phyloP scores from a whole-genome alignment of 1,140 invertebrate genomes.

The Lordiphosa collinella region DNA sequence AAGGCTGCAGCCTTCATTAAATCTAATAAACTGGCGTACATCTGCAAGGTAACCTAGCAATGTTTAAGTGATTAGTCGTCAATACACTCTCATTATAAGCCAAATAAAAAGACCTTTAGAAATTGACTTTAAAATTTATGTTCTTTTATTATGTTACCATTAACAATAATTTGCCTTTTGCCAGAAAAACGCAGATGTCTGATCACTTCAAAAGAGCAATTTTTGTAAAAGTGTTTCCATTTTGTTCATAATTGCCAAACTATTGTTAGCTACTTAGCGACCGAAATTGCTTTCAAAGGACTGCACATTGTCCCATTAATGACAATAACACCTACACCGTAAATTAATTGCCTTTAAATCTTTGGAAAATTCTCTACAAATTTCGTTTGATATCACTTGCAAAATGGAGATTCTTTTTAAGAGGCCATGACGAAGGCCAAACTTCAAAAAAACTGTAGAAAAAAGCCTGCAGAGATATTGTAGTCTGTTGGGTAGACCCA shows the following conservation, averaged over 20 bases:
- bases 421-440: slow-evolving; percentile 29
- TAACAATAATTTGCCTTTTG: slow-evolving; percentile 46
- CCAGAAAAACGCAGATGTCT: slow-evolving; percentile 22
- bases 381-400: slow-evolving; percentile 13
- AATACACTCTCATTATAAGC: background rate
- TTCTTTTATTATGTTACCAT: slow-evolving; percentile 32
- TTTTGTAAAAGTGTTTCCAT: slow-evolving; percentile 19
- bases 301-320: slow-evolving; percentile 29
- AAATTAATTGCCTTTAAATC: slow-evolving; percentile 33
- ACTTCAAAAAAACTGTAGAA: slow-evolving; percentile 8
- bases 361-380: slow-evolving; percentile 8
- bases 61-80: too few species aligned
- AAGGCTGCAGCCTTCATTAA: too few species aligned
- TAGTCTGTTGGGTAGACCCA: slow-evolving; percentile 26
- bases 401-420: slow-evolving; percentile 36
- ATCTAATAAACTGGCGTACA: too few species aligned
- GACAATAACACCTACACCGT: slow-evolving; percentile 25
- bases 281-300: slow-evolving; percentile 48
- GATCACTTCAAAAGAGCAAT: slow-evolving; percentile 15
- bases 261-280: slow-evolving; percentile 52
- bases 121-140: slow-evolving; percentile 45
- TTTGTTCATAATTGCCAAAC: slow-evolving; percentile 41
- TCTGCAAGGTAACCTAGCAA: too few species aligned
- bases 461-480: slow-evolving; percentile 34
- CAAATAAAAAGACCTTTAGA: slow-evolving; percentile 18